Evolutionary conservation across 2,888 invertebrate genomes (phyloP), one percentile per base, ranked within the genome.

Genomic region (Amorpha juglandis): DNA sequence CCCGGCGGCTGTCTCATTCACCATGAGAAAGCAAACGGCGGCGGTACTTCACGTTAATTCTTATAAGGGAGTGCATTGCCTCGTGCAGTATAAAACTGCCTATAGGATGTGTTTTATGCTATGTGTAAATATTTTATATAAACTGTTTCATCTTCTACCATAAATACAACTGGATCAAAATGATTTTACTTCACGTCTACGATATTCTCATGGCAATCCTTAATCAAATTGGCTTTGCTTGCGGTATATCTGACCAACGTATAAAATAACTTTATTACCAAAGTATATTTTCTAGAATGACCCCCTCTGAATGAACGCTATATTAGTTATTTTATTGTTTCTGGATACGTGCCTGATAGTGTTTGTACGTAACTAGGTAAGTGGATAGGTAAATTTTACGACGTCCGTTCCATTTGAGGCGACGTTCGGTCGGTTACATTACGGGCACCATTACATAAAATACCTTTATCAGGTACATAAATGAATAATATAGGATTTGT

Each of bases 371-470:
- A 63, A 68, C 66, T 70, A 69, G 70, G 68, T 68, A 69, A 65
- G 66, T 62, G 68, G 72, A 69, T 69, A 69, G 67, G 70, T 65
- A 68, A 72, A 72, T 70, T 68, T 72, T 70, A 72, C 64, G 71
- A 64, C 62, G 38, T 42, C 72, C 63, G 65, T 72, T 70, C 70
- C 69, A 70, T 70, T 70, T 67, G 35, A 67, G 70, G 69, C 67
- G 67, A 71, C 69, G 68, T 72, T 66, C 66, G 69, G 71, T 63
- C 69, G 70, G 69, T 67, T 63, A 65, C 70, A 67, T 65, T 65
- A 64, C 35, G 47, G 58, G 12, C 45, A 64, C 63, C 69, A 63
- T 70, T 69, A 66, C 64, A 68, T 69, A 68, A 68, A 68, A 63
- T 50, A 63, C 62, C 47, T 48, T 66, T 67, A 68, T 65, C 63